Evolutionary conservation across 2,113 vertebrate species (phyloP), one percentile per base, ranked within the genome.

Genomic region (Rattus rattus): DNA sequence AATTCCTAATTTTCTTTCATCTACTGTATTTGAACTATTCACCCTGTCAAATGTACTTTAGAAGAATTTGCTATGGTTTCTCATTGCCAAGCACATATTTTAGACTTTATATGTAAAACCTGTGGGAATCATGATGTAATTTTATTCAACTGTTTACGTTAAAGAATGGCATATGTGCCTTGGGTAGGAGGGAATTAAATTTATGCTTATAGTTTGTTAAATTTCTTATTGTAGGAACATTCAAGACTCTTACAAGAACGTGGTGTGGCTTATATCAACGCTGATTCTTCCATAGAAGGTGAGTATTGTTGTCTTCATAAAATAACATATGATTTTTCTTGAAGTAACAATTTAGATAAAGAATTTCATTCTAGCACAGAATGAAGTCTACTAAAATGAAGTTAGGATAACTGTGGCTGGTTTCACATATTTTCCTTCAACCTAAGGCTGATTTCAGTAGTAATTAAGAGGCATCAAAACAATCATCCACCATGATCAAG

Each of bases 201-300:
- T 87, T 93, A 72, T 63, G 87, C 80, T 39, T 96, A 95, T 73
- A 14, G 22, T 88, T 70, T 86, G 22, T 3, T 7, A 59, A 59
- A 54, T 72, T 95, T 96, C 84, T 94, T 67, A 69, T 69, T 87
- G 63, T 86, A 99, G 99, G 99, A 99, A 75, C 99, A 99, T 97
- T 99, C 99, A 84, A 99, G 99, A 98, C 13, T 99, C 83, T 98
- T 99, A 61, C 99, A 99, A 91, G 98, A 99, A 63, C 99, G 99
- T 89, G 99, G 98, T 17, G 99, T 99, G 85, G 99, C 99, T 76
- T 99, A 99, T 89, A 99, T 99, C 97, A 99, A 99, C 89, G 99
- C 99, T 52, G 99, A 99, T 98, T 99, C 99, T 69, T 99, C 99
- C 22, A 98, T 99, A 0, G 99, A 99, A 98, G 99, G 99, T 99